Conservation (phyloP, 1,140 invertebrate genomes). For the Saccostrea echinata region DNA sequence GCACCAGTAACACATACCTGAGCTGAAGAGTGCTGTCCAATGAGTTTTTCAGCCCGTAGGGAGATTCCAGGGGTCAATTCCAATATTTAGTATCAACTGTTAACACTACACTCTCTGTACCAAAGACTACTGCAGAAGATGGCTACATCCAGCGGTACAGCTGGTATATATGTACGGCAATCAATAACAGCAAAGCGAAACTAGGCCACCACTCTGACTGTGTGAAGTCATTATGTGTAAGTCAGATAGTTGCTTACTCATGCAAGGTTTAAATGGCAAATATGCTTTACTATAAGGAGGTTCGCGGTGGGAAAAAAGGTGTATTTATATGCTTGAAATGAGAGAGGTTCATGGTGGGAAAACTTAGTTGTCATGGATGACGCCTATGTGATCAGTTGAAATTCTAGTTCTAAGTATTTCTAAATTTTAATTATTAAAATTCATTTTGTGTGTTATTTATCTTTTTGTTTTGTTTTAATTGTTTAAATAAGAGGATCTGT, state of each 20-base stretch:
- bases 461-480: too few relatives aligned
- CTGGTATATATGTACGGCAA: constrained; percentile 30
- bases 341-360: background rate
- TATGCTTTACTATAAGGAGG: constrained; percentile 38
- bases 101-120: constrained; percentile 27
- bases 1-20: constrained; percentile 15
- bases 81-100: constrained; percentile 23
- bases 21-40: background rate
- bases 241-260: constrained; percentile 36
- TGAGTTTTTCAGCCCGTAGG: background rate
- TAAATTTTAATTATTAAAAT: too few relatives aligned
- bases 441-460: too few relatives aligned
- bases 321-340: background rate
- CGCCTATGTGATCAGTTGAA: too few relatives aligned
- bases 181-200: constrained; percentile 31
- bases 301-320: constrained; percentile 20
- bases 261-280: constrained; percentile 38
- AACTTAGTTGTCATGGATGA: background rate
- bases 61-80: constrained; percentile 20
- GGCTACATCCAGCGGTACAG: constrained; percentile 21
- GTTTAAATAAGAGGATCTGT: too few relatives aligned
- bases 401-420: too few relatives aligned
- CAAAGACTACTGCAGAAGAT: constrained; percentile 8
- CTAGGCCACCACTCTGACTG: constrained; percentile 28
- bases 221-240: constrained; percentile 29